phyloP scores from a whole-genome alignment of 2,888 invertebrate genomes.

The Cancer borealis region DNA sequence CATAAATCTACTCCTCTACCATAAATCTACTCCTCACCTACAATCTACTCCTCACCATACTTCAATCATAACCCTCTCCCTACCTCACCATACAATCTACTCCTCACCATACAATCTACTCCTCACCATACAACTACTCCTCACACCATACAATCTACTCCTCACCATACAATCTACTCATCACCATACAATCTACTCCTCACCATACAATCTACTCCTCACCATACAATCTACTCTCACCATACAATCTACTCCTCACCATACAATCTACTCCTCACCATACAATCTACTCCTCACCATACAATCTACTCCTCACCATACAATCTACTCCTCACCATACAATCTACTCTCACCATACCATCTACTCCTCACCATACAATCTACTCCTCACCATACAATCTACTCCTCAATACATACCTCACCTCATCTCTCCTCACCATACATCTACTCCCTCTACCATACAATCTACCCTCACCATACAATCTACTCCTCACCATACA shows the following conservation, averaged over 20 bases:
- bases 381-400: too few species aligned
- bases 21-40: not conserved
- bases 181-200: too few species aligned
- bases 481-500: not conserved
- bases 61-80: not conserved
- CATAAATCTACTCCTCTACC: not conserved
- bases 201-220: not conserved
- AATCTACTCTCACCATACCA: too few species aligned
- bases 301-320: not conserved
- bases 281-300: too few species aligned
- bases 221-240: not conserved
- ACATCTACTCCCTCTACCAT: too few species aligned
- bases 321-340: too few species aligned
- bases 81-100: not conserved
- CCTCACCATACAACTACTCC: too few species aligned
- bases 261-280: not conserved
- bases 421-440: too few species aligned
- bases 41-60: not conserved
- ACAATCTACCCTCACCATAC: not conserved
- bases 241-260: too few species aligned
- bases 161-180: not conserved
- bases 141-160: not conserved
- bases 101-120: not conserved
- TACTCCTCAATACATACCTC: too few species aligned
- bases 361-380: too few species aligned